Evolutionary conservation across 64 coral and sea anemone genomes (phyloP), one percentile per base, ranked within the genome.

Genomic region (Hydrozoanthus tunicans): DNA sequence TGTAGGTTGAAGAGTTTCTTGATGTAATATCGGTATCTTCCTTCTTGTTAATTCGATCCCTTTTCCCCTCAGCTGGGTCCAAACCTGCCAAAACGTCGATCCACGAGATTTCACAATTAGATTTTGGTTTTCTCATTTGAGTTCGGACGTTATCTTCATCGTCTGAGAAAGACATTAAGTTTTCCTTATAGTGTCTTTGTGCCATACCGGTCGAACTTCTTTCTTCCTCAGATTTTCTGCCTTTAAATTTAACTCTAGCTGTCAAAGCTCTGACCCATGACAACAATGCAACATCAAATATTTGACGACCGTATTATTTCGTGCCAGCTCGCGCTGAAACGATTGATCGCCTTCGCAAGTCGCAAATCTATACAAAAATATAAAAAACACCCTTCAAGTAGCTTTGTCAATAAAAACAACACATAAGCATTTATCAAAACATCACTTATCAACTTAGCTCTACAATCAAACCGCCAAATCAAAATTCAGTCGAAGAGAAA

Each of bases 151-250:
- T 79, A 11, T 94, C 92, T 81, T 97, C 92, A 27, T 94, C 92
- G 61, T 93, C 93, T 11, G 89, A 85, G 68, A 97, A 97, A 7
- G 79, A 81, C 83, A 97, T 97, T 8, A 97, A 78, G 59, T 97
- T 56, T 15, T 83, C 83, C 60, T 79, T 56, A 13, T 62, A n/a
- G 1, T 23, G 58, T 61, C 65, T 79, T 14, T 79, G 13, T 24
- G 89, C 91, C 91, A 92, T 92, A 15, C 25, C 58, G 59, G 60
- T 20, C 76, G 68, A 15, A 15, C 20, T 15, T 82, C 72, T n/a
- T 11, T 13, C 10, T 17, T 4, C 7, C 11, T 60, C 58, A 54
- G 64, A 77, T 70, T 77, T 20, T 25, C 11, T n/a, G 20, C 58
- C n/a, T 59, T 77, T 58, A 26, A 68, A 81, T 17, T 10, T 2